Conservation (phyloP, 2,113 vertebrate genomes). For the Fregata magnificens region DNA sequence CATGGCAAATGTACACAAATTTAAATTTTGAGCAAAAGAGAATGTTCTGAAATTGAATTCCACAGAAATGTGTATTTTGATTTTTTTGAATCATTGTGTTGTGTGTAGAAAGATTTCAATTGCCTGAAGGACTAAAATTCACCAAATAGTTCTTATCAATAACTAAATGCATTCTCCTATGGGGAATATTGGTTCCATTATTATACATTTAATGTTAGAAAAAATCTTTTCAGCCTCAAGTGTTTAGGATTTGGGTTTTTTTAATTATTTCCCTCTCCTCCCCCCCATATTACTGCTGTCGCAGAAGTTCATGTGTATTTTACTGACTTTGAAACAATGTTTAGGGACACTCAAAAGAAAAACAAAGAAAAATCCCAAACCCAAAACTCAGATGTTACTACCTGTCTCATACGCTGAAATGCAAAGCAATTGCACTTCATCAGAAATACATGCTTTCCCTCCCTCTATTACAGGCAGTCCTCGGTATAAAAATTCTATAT, state of each 20-base stretch:
- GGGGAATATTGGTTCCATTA: not conserved
- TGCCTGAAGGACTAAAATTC: not conserved
- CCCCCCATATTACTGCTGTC: not conserved
- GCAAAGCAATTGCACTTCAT: not conserved
- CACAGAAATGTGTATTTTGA: not conserved
- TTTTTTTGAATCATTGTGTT: not conserved
- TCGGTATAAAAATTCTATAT: constrained; percentile 8
- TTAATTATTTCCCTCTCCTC: not conserved
- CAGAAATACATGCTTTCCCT: not conserved
- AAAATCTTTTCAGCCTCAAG: not conserved
- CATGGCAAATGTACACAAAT: not conserved
- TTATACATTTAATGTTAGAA: not conserved
- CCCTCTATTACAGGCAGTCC: not conserved
- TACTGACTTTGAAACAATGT: constrained; percentile 4
- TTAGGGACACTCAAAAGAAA: not conserved
- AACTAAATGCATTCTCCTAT: not conserved
- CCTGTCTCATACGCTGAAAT: not conserved
- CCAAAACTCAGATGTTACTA: not conserved
- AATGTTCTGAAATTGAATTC: not conserved
- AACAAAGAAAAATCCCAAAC: not conserved
- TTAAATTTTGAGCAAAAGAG: not conserved
- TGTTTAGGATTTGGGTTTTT: not conserved
- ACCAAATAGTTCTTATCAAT: not conserved
- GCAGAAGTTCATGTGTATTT: not conserved
- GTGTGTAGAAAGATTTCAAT: not conserved